Evolutionary conservation across 2,888 invertebrate species (phyloP).

Genomic region (Eurois occulta): DNA sequence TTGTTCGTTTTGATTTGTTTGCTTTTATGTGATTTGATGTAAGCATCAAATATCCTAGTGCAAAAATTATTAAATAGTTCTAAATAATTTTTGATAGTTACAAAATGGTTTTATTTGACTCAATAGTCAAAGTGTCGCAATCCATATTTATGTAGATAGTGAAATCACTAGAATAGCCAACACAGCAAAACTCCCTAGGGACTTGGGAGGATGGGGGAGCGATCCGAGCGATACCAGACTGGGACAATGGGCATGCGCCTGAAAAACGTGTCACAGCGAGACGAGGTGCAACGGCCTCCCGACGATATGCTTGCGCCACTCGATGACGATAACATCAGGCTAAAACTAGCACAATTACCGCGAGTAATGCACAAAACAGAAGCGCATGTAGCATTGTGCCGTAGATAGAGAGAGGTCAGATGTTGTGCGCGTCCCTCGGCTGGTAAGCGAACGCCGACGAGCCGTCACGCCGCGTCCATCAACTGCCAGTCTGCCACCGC

Average conservation of each 20-base stretch:
- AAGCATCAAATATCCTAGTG: neutral
- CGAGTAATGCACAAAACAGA: slow-evolving; percentile 36
- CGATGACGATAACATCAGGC: slow-evolving; percentile 26
- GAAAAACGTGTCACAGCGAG: slow-evolving; percentile 71
- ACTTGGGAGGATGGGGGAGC: slow-evolving; percentile 68
- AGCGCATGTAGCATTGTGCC: slow-evolving; percentile 43
- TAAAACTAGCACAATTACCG: slow-evolving; percentile 37
- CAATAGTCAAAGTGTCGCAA: slow-evolving; percentile 55
- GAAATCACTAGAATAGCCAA: slow-evolving; percentile 54
- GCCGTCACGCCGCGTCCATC: slow-evolving; percentile 85
- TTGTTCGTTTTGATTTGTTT: slow-evolving; percentile 59
- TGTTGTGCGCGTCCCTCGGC: slow-evolving; percentile 72
- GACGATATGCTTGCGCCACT: slow-evolving; percentile 32
- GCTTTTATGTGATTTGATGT: neutral
- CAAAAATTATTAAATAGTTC: neutral
- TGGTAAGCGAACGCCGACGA: slow-evolving; percentile 73
- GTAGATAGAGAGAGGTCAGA: slow-evolving; percentile 73
- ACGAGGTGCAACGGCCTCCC: slow-evolving; percentile 63
- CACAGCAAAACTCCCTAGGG: slow-evolving; percentile 63
- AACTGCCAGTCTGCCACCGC: slow-evolving; percentile 78
- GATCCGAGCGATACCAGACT: slow-evolving; percentile 60
- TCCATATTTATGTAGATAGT: slow-evolving; percentile 68
- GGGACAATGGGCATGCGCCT: slow-evolving; percentile 73
- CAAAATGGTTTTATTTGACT: neutral
- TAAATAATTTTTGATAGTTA: neutral